Evolutionary conservation across 2,797 vertebrate species (phyloP).

Genomic region (Gymnoscopelus microlampas): DNA sequence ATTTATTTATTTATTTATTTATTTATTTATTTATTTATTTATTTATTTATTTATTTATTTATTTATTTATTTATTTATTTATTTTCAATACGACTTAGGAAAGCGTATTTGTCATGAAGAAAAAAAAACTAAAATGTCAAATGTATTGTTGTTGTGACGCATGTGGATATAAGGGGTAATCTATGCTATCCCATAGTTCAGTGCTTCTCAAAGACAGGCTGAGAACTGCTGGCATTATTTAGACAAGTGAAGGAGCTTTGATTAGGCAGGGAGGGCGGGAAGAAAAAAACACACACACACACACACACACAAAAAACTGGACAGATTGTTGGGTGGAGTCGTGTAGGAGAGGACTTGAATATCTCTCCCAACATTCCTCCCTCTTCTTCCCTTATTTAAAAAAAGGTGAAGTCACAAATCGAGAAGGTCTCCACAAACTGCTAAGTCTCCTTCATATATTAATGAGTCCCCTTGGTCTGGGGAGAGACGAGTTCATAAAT

Average conservation of each 20-base stretch:
- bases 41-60: too few relatives aligned
- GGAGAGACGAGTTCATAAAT: slow-evolving; percentile 73
- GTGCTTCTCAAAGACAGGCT: slow-evolving; percentile 7
- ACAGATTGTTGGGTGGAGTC: slow-evolving; percentile 65
- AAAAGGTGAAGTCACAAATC: slow-evolving; percentile 18
- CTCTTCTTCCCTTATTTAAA: not conserved
- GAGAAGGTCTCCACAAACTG: slow-evolving; percentile 57
- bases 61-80: too few relatives aligned
- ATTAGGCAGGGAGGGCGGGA: not conserved
- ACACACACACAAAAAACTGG: slow-evolving; percentile 55
- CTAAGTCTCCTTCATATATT: slow-evolving; percentile 72
- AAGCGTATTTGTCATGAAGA: not conserved
- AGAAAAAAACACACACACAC: not conserved
- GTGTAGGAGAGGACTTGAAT: slow-evolving; percentile 58
- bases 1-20: too few relatives aligned
- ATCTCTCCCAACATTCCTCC: slow-evolving; percentile 16
- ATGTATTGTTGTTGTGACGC: not conserved
- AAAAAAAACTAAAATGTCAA: not conserved
- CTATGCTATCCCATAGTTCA: too few relatives aligned
- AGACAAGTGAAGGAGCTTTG: slow-evolving; percentile 52
- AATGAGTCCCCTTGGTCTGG: slow-evolving; percentile 73
- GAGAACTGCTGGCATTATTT: slow-evolving; percentile 29
- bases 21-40: too few relatives aligned
- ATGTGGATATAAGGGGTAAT: too few relatives aligned
- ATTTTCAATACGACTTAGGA: slow-evolving; percentile 22